A percentile compares a stretch with the other conserved stretches of the same genome.
phyloP scores from a whole-genome alignment of 92 coral and sea anemone genomes.

The Heliopora coerulea region DNA sequence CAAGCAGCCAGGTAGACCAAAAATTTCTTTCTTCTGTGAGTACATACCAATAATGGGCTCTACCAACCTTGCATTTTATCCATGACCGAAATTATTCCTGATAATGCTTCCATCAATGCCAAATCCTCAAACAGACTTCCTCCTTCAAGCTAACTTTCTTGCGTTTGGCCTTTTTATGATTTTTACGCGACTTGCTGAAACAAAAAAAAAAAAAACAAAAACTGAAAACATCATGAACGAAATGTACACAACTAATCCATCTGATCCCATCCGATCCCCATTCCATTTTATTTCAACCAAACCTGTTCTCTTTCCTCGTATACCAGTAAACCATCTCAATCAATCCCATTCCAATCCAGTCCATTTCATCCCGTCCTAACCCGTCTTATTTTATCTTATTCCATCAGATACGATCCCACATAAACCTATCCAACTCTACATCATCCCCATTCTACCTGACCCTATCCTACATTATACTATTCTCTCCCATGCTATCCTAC shows the following conservation, averaged over 20 bases:
- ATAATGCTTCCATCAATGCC: slow-evolving; percentile 81
- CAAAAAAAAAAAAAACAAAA: neutral
- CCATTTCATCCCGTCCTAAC: neutral
- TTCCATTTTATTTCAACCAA: no score
- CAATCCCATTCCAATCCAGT: no score
- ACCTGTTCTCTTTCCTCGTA: no score
- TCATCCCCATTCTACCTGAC: neutral
- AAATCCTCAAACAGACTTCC: slow-evolving; percentile 83
- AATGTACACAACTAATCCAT: neutral
- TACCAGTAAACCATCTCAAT: no score
- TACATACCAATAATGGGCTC: neutral
- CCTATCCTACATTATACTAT: neutral
- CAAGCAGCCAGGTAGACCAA: no score
- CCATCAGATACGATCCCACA: no score
- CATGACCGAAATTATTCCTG: slow-evolving; percentile 63
- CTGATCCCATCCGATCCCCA: no score
- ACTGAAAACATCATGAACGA: neutral
- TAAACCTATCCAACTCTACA: no score
- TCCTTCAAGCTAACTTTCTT: slow-evolving; percentile 90
- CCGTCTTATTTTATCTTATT: neutral
- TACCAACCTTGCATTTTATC: slow-evolving; percentile 84
- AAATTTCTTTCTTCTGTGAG: neutral
- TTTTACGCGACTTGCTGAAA: slow-evolving; percentile 82
- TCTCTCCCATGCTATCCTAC: neutral
- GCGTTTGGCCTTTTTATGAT: slow-evolving; percentile 80